Conservation (phyloP, 2,888 invertebrate genomes). For the Cerceris ruficornis region DNA sequence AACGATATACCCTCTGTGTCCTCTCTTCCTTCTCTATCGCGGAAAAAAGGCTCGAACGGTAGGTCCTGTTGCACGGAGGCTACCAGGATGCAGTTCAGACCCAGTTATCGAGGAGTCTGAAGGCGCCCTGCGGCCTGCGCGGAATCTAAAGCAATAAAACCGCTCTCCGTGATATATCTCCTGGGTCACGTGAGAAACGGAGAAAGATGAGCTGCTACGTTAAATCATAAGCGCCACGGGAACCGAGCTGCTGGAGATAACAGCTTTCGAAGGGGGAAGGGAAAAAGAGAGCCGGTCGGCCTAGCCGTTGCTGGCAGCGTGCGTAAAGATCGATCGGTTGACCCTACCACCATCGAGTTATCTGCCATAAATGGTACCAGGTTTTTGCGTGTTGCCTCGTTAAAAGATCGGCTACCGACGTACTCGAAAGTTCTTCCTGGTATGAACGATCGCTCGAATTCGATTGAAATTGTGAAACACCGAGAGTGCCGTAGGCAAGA, state of each 20-base stretch:
- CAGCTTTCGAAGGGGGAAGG: slow-evolving; percentile 40
- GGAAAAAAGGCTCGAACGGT: slow-evolving; percentile 24
- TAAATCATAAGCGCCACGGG: slow-evolving; percentile 72
- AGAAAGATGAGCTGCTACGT: slow-evolving; percentile 46
- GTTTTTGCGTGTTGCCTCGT: background rate
- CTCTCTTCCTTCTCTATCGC: background rate
- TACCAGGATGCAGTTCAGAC: slow-evolving; percentile 55
- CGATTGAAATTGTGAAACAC: background rate
- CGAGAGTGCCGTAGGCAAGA: background rate
- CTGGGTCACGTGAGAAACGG: slow-evolving; percentile 46
- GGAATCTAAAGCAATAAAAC: slow-evolving; percentile 51
- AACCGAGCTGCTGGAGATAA: slow-evolving; percentile 63
- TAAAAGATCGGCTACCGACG: background rate
- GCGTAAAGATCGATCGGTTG: slow-evolving; percentile 54
- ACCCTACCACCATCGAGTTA: slow-evolving; percentile 37
- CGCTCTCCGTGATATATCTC: slow-evolving; percentile 36
- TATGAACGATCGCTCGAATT: background rate
- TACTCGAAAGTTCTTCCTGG: background rate
- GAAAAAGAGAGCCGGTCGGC: slow-evolving; percentile 27
- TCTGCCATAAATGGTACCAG: slow-evolving; percentile 12
- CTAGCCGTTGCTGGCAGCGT: slow-evolving; percentile 17
- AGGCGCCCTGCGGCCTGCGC: slow-evolving; percentile 44
- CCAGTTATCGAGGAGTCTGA: slow-evolving; percentile 52
- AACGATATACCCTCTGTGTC: slow-evolving; percentile 12
- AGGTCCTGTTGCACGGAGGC: slow-evolving; percentile 29